Base-by-base conservation (phyloP, 1,140 invertebrate species). In the Lordiphosa collinella region DNA sequence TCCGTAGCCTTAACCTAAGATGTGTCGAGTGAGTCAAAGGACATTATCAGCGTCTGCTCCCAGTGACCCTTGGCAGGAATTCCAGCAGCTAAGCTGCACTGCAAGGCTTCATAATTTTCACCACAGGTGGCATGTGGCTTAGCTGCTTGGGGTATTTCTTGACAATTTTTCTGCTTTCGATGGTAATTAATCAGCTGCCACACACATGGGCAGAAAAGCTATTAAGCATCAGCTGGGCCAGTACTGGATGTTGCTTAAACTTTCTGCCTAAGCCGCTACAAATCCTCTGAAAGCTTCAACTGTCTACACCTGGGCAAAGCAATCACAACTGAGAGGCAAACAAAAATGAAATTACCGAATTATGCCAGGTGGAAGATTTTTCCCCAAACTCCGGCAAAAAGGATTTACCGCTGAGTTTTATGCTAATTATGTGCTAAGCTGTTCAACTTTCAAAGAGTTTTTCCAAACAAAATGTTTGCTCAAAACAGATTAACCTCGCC, bases 41-140 rank as follows among this genome's bases (percentile, higher is more conserved):
- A 66, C 40, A 67, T 67, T 67, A 67, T 67, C 62, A 41, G 52
- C 18, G 40, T 25, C 44, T 11, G 13, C 53, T 57, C 37, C 12
- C 31, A 16, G 49, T 22, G 43, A 53, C 52, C 29, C 38, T 29
- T 34, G 25, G 25, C n/a, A 25, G n/a, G 44, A 29, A 51, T 40
- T 43, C 43, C 52, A 9, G 37, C 32, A 35, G 50, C 47, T 75
- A 76, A 75, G 71, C 71, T 59, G 50, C 46, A 40, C 36, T 65
- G 70, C 75, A 65, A 48, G 75, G 75, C 60, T 79, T 67, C 75
- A 82, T 79, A 79, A 82, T 75, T 68, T 75, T 55, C 75, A 80
- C 75, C 75, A 41, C 75, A 79, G 70, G 75, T 43, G 74, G 69
- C 31, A 56, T 35, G 52, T 49, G 48, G 18, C 32, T 35, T 31